These are phyloP conservation scores for Tetragonula clypearis DNA, from an alignment of 1,140 invertebrate genomes.

Conservation along the genomic window DNA sequence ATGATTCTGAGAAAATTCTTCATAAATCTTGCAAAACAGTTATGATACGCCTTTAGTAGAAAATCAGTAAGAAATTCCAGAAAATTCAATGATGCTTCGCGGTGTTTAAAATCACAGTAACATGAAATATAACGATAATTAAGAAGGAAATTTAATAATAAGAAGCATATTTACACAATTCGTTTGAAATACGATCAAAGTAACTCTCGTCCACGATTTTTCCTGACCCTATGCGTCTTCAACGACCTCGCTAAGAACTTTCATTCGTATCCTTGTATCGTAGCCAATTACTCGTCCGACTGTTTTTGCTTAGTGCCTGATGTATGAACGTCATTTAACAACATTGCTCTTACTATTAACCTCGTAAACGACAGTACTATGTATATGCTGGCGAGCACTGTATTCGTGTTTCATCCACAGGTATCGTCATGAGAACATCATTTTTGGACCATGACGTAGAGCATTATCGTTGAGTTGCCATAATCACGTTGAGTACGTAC, in stretches of 20 bases:
- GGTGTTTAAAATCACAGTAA: not conserved
- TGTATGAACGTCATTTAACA: conserved; percentile 51
- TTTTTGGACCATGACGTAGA: not conserved
- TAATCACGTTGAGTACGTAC: not conserved
- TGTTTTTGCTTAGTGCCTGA: conserved; percentile 35
- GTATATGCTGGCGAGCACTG: conserved; percentile 10
- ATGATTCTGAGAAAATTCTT: not conserved
- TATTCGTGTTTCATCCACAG: not conserved
- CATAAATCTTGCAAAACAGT: not conserved
- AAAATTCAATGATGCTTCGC: not conserved
- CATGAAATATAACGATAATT: not conserved
- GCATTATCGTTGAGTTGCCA: not conserved
- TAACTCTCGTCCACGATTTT: conserved; percentile 4
- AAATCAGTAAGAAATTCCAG: not conserved
- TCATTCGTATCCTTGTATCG: conserved; percentile 21
- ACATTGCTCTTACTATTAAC: conserved; percentile 65
- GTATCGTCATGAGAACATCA: not conserved
- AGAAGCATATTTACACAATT: not conserved
- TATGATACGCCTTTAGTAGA: too few species aligned
- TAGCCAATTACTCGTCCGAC: conserved; percentile 14
- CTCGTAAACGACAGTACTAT: conserved; percentile 44
- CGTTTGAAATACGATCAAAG: not conserved
- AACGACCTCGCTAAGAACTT: not conserved
- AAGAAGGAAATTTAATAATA: not conserved
- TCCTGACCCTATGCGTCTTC: not conserved